Conservation (phyloP, 30 jellyfish, hydroid and myxozoan genomes). For the Cassiopea andromeda region DNA sequence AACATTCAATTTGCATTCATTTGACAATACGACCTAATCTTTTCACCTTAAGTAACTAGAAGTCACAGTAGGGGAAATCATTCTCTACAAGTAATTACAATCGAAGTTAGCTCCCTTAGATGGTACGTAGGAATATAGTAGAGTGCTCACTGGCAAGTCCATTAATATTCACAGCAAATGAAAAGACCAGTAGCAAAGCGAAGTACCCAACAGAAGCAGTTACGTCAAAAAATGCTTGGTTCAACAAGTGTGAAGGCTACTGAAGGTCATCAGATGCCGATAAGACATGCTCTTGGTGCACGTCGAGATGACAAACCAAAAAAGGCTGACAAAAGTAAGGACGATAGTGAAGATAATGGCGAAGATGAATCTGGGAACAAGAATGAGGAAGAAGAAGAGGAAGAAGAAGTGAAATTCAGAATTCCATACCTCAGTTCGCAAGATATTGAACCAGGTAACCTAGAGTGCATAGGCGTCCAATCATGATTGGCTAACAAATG, state of each 20-base stretch:
- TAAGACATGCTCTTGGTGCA: not conserved
- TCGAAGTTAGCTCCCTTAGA: too few relatives aligned
- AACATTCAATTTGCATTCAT: too few relatives aligned
- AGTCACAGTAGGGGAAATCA: too few relatives aligned
- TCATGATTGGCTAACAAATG: not conserved
- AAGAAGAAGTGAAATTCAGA: conserved; percentile 39
- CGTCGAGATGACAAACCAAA: conserved; percentile 8
- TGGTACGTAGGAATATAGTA: not conserved
- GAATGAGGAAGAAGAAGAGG: conserved; percentile 52
- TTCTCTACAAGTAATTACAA: too few relatives aligned
- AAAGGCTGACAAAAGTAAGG: conserved; percentile 35
- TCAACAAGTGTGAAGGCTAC: not conserved
- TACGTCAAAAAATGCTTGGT: not conserved
- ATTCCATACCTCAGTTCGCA: conserved; percentile 48
- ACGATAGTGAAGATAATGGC: conserved; percentile 5
- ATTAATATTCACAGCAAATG: not conserved
- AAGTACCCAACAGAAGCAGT: not conserved
- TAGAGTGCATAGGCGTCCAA: not conserved
- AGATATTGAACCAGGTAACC: conserved; percentile 47
- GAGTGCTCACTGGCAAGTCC: not conserved
- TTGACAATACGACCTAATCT: too few relatives aligned
- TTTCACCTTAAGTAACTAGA: too few relatives aligned
- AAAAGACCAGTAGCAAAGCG: not conserved
- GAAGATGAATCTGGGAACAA: conserved; percentile 8
- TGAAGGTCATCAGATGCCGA: not conserved